Percentiles rank a stretch among this genome's conserved stretches.
Conservation (phyloP, 2,888 invertebrate species). For the Synergus umbraculus region DNA sequence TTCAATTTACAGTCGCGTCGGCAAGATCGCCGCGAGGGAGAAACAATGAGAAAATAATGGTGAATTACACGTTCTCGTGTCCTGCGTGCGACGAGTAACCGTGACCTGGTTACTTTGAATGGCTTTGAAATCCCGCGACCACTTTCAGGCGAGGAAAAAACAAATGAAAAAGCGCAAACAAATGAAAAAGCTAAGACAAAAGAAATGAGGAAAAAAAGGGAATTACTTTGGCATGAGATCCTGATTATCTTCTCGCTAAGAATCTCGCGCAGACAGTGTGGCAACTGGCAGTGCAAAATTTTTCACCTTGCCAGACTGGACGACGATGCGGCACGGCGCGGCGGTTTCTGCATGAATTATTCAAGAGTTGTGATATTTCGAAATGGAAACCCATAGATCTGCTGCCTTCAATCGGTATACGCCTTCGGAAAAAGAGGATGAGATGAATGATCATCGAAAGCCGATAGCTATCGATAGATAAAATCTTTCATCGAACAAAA, state of each 20-base stretch:
- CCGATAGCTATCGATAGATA: conserved; percentile 6
- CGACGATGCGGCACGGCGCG: conserved; percentile 49
- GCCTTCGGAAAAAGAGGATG: conserved; percentile 17
- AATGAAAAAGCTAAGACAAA: neutral
- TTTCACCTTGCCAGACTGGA: conserved; percentile 60
- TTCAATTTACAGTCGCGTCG: conserved; percentile 32
- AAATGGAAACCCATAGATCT: conserved; percentile 47
- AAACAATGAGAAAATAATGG: conserved; percentile 40
- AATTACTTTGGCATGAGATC: conserved; percentile 50
- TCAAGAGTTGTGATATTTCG: conserved; percentile 58
- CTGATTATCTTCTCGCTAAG: conserved; percentile 52
- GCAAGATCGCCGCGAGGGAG: conserved; percentile 22
- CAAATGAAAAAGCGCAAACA: neutral
- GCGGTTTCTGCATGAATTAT: conserved; percentile 64
- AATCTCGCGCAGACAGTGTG: conserved; percentile 48
- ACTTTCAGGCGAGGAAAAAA: conserved; percentile 2
- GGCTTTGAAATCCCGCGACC: conserved; percentile 32
- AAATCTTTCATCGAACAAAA: conserved; percentile 19
- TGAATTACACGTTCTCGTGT: conserved; percentile 5
- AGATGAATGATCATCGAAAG: conserved; percentile 10
- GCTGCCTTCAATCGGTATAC: neutral
- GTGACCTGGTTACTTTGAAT: conserved; percentile 46
- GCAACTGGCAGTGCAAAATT: conserved; percentile 49
- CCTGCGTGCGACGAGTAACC: conserved; percentile 43
- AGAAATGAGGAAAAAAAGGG: neutral